Evolutionary conservation across 2,113 vertebrate genomes (phyloP).

Genomic region (Raja brachyura): DNA sequence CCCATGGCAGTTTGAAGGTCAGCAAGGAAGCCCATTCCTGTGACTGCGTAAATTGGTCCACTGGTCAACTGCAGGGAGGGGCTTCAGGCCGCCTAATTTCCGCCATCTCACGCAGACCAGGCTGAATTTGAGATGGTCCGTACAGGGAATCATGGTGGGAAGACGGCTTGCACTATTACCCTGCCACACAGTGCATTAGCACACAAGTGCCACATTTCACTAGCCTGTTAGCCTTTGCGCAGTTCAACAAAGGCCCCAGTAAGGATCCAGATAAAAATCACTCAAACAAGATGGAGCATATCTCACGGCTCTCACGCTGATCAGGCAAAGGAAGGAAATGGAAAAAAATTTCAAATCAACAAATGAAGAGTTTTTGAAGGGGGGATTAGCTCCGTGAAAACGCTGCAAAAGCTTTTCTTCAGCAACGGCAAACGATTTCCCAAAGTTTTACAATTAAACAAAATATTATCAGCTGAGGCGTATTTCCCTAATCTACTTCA

Average conservation of each 20-base stretch:
- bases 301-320: neutral
- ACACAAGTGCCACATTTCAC: neutral
- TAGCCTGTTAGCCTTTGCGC: neutral
- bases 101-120: neutral
- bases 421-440: neutral
- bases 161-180: neutral
- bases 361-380: neutral
- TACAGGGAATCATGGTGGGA: neutral
- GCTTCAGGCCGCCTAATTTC: too few relatives aligned
- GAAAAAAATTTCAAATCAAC: constrained; percentile 6
- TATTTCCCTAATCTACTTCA: neutral
- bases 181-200: neutral
- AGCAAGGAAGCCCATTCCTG: neutral
- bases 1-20: neutral
- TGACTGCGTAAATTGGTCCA: neutral
- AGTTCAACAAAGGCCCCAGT: neutral
- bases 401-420: neutral
- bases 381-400: neutral
- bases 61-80: neutral
- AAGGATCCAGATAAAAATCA: constrained; percentile 19
- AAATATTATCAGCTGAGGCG: neutral
- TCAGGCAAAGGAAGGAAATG: neutral
- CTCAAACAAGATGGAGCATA: neutral
- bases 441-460: neutral
- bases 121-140: neutral